These are phyloP conservation scores for Leptura quadrifasciata DNA, from an alignment of 2,888 invertebrate genomes.

Conservation along the genomic window DNA sequence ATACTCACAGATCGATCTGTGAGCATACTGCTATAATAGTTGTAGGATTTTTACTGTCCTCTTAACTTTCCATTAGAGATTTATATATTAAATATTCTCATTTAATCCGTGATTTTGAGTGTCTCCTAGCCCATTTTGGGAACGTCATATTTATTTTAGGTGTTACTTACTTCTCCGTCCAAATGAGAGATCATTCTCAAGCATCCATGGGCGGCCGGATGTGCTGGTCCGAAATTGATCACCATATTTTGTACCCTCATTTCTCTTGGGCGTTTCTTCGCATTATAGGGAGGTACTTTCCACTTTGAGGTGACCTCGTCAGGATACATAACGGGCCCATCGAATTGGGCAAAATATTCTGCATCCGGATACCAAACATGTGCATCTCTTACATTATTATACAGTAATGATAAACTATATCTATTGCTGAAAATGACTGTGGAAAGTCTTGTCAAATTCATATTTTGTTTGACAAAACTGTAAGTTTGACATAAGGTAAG, in stretches of 20 bases:
- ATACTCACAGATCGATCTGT: too few species aligned
- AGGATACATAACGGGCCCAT: constrained; percentile 78
- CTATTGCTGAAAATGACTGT: neutral
- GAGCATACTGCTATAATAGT: too few species aligned
- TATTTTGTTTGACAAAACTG: constrained; percentile 14
- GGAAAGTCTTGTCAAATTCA: constrained; percentile 38
- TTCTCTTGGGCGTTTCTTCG: constrained; percentile 44
- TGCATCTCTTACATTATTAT: neutral
- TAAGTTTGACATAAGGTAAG: neutral
- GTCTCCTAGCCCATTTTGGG: too few species aligned
- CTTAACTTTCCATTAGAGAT: too few species aligned
- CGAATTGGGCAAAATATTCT: constrained; percentile 77
- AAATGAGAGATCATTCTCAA: constrained; percentile 86
- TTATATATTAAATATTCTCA: too few species aligned
- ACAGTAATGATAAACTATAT: neutral
- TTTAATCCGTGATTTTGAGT: too few species aligned
- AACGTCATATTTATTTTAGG: too few species aligned
- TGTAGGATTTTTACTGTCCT: too few species aligned
- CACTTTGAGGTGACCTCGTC: constrained; percentile 71
- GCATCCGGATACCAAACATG: constrained; percentile 82
- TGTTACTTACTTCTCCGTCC: constrained; percentile 82
- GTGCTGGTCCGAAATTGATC: constrained; percentile 90
- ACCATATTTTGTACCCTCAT: constrained; percentile 60
- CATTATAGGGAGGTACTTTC: constrained; percentile 48
- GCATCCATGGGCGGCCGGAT: constrained; percentile 94